A percentile compares a stretch with the other conserved stretches of the same genome.
These are phyloP conservation scores for Scaptomyza cyrtandrae DNA, from an alignment of 2,888 invertebrate genomes.

Conservation along the genomic window DNA sequence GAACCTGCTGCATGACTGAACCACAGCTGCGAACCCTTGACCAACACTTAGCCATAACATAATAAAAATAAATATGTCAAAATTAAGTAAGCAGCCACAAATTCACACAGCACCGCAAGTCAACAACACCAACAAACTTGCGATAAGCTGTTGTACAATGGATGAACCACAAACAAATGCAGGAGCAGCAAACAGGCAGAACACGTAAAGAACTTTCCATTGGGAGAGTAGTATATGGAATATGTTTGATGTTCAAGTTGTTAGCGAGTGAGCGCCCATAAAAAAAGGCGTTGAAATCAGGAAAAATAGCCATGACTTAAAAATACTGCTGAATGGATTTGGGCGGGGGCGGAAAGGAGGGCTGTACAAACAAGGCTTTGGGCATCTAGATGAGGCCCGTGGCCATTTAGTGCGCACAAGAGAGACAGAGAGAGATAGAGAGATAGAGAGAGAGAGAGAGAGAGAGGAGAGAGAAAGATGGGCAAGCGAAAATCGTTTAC, in stretches of 20 bases:
- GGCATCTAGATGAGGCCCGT: conserved; percentile 50
- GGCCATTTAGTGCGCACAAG: conserved; percentile 14
- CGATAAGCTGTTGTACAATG: conserved; percentile 47
- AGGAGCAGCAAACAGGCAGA: conserved; percentile 11
- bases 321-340: conserved; percentile 23
- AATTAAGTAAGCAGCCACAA: conserved; percentile 73
- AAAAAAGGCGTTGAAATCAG: conserved; percentile 74
- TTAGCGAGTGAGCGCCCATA: conserved; percentile 39
- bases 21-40: conserved; percentile 3
- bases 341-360: background rate
- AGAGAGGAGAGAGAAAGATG: background rate
- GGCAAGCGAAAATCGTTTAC: conserved; percentile 79
- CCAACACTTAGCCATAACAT: conserved; percentile 46
- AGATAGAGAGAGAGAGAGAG: background rate
- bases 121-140: conserved; percentile 45
- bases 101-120: conserved; percentile 45
- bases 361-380: conserved; percentile 39
- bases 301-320: conserved; percentile 55
- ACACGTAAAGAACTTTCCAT: conserved; percentile 30
- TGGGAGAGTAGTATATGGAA: background rate
- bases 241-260: conserved; percentile 19
- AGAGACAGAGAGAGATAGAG: conserved; percentile 5
- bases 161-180: conserved; percentile 24
- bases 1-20: background rate
- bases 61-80: conserved; percentile 78